phyloP scores from a whole-genome alignment of 1,140 invertebrate species.

The roundworm (Caenorhabditis elegans) region DNA sequence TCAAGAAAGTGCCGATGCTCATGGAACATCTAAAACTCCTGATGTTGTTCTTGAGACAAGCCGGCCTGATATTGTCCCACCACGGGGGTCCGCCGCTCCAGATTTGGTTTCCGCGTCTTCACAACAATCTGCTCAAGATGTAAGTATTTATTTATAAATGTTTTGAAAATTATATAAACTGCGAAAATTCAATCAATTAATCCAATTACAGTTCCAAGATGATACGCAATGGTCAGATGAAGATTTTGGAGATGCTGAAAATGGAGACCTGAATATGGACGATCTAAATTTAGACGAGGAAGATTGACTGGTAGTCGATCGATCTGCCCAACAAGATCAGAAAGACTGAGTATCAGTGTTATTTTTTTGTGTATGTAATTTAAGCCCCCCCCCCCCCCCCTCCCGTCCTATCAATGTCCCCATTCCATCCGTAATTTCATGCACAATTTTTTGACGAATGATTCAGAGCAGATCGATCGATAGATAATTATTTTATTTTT shows the following conservation, averaged over 20 bases:
- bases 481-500: not conserved
- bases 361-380: slow-evolving; percentile 1
- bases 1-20: not conserved
- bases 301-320: slow-evolving; percentile 49
- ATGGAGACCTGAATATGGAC: slow-evolving; percentile 51
- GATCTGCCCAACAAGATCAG: slow-evolving; percentile 25
- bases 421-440: not conserved
- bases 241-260: slow-evolving; percentile 53
- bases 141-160: not conserved
- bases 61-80: slow-evolving; percentile 31
- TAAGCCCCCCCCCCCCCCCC: not conserved
- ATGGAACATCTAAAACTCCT: not conserved
- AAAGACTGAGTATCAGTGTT: not conserved
- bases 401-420: not conserved
- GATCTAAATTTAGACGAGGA: slow-evolving; percentile 55
- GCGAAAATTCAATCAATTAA: not conserved
- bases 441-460: slow-evolving; percentile 27
- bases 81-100: not conserved
- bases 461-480: slow-evolving; percentile 17
- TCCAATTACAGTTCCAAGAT: not conserved
- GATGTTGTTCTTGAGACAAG: slow-evolving; percentile 8
- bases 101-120: not conserved
- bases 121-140: not conserved
- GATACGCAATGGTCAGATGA: slow-evolving; percentile 49
- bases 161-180: too few relatives aligned